Evolutionary conservation across 1,140 invertebrate species (phyloP).

Genomic region (Drosophila ohnishii): DNA sequence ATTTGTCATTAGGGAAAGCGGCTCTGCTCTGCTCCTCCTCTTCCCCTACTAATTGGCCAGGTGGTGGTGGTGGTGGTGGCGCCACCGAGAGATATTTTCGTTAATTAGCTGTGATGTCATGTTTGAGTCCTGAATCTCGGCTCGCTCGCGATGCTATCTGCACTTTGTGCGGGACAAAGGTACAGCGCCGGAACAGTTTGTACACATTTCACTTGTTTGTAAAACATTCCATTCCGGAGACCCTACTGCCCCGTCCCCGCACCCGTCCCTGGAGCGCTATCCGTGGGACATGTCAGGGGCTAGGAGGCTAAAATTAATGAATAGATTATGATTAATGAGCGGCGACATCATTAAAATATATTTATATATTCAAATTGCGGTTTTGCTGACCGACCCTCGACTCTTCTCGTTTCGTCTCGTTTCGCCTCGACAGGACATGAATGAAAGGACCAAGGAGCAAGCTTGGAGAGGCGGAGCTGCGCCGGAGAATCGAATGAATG

Average conservation of each 20-base stretch:
- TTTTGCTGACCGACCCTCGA: constrained; percentile 64
- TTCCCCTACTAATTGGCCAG: constrained; percentile 67
- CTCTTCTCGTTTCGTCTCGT: constrained; percentile 29
- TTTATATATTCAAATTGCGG: constrained; percentile 80
- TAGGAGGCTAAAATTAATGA: constrained; percentile 75
- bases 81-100: constrained; percentile 44
- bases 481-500: constrained; percentile 50
- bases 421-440: constrained; percentile 49
- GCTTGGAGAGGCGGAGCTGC: not conserved
- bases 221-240: constrained; percentile 42
- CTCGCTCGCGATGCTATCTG: constrained; percentile 60
- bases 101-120: constrained; percentile 78
- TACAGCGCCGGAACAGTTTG: constrained; percentile 47
- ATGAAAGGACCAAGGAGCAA: constrained; percentile 24
- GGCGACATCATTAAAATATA: constrained; percentile 81
- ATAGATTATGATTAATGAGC: constrained; percentile 82
- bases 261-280: too few relatives aligned
- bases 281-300: constrained; percentile 26
- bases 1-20: constrained; percentile 68
- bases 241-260: not conserved
- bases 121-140: constrained; percentile 49
- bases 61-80: constrained; percentile 39
- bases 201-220: constrained; percentile 57
- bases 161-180: constrained; percentile 63
- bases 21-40: constrained; percentile 38